phyloP scores from a whole-genome alignment of 2,888 invertebrate species.

The Drosophila subsilvestris region DNA sequence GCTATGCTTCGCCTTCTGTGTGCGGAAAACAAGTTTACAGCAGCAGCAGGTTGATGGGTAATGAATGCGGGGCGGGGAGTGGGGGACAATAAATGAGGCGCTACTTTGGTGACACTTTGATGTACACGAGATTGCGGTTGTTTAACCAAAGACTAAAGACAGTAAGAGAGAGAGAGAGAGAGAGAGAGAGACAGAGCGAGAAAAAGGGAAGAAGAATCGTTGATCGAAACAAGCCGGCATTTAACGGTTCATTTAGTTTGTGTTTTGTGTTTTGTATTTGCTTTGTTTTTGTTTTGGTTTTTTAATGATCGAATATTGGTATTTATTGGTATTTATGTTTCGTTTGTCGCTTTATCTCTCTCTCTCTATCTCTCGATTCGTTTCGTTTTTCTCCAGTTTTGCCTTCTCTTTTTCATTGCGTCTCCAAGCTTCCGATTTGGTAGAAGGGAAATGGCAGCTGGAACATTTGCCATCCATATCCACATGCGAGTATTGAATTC shows the following conservation, averaged over 20 bases:
- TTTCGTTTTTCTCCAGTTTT: background rate
- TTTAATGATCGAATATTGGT: constrained; percentile 36
- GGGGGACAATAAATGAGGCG: background rate
- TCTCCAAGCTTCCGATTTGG: too few relatives aligned
- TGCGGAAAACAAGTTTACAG: background rate
- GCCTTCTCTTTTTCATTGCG: too few relatives aligned
- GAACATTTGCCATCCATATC: too few relatives aligned
- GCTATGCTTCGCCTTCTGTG: background rate
- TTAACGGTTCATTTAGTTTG: constrained; percentile 62
- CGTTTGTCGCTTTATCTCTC: constrained; percentile 20
- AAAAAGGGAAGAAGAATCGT: background rate
- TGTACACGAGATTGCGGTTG: constrained; percentile 5
- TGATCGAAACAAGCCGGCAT: constrained; percentile 20
- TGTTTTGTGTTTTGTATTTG: constrained; percentile 32
- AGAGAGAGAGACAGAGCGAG: background rate
- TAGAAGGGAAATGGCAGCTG: too few relatives aligned
- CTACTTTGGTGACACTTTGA: constrained; percentile 37
- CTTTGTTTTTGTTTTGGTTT: constrained; percentile 10
- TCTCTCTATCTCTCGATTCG: constrained; percentile 5
- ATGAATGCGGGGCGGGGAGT: background rate
- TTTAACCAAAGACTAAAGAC: constrained; percentile 21
- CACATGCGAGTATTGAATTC: too few relatives aligned
- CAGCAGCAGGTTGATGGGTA: background rate
- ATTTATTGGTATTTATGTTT: constrained; percentile 22
- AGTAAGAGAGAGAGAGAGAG: background rate